Conservation (phyloP, 2,888 invertebrate genomes). For the Phymatocera aterrima region DNA sequence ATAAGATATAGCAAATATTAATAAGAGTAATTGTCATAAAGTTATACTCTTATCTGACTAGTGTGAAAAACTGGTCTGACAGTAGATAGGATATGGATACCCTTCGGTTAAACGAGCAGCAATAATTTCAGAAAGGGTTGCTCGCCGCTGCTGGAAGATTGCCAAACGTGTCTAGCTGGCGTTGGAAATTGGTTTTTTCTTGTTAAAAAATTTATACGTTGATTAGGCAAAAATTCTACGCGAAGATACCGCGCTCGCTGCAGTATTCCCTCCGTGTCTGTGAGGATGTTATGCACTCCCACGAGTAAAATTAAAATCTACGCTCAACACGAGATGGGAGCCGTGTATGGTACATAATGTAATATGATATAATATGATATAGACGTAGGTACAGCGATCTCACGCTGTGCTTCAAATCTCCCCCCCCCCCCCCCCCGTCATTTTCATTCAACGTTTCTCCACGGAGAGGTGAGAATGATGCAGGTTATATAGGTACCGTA, state of each 20-base stretch:
- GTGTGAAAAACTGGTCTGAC: slow-evolving; percentile 27
- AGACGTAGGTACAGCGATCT: not conserved
- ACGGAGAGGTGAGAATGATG: too few relatives aligned
- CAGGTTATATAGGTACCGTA: too few relatives aligned
- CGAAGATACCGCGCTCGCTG: slow-evolving; percentile 11
- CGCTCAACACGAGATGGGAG: not conserved
- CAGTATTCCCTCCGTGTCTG: not conserved
- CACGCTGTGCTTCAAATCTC: too few relatives aligned
- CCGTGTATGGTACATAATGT: not conserved
- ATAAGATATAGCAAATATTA: slow-evolving; percentile 5
- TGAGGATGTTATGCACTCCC: not conserved
- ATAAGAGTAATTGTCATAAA: slow-evolving; percentile 1
- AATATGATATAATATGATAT: too few relatives aligned
- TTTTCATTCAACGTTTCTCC: too few relatives aligned
- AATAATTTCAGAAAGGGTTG: slow-evolving; percentile 28
- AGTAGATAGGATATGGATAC: not conserved
- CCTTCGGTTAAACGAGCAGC: not conserved
- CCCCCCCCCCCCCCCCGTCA: too few relatives aligned
- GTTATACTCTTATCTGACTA: not conserved
- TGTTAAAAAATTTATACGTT: slow-evolving; percentile 24
- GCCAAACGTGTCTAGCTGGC: slow-evolving; percentile 5
- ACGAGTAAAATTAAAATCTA: slow-evolving; percentile 16
- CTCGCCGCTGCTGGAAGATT: not conserved
- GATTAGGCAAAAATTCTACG: slow-evolving; percentile 1
- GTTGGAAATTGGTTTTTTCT: slow-evolving; percentile 15